These are phyloP conservation scores for Rhizomys pruinosus DNA, from an alignment of 2,113 vertebrate genomes.

Conservation along the genomic window DNA sequence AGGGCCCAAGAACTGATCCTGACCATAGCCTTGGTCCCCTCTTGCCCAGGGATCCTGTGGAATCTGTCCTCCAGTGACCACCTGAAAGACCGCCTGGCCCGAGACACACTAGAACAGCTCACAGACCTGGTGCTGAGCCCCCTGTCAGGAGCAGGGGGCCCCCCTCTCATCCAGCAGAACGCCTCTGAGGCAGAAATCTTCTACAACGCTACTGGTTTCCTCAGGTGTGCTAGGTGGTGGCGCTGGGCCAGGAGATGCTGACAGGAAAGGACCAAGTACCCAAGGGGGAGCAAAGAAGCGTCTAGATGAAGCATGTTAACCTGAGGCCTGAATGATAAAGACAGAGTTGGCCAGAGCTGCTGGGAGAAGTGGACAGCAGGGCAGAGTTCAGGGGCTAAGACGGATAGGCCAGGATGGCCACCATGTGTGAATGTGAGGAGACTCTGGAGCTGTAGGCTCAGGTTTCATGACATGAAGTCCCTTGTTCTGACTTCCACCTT, in stretches of 20 bases:
- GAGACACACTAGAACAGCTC: constrained; percentile 91
- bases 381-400: not conserved
- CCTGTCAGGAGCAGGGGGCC: constrained; percentile 86
- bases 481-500: not conserved
- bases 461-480: not conserved
- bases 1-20: rapidly evolving
- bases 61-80: constrained; percentile 97
- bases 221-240: constrained; percentile 87
- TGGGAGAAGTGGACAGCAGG: not conserved
- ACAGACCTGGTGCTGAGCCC: constrained; percentile 92
- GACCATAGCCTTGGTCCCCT: not conserved
- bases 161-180: constrained; percentile 86
- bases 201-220: constrained; percentile 95
- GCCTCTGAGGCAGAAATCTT: constrained; percentile 94
- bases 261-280: not conserved
- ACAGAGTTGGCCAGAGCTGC: not conserved
- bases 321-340: not conserved
- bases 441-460: not conserved
- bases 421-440: not conserved
- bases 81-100: constrained; percentile 94
- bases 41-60: constrained; percentile 93
- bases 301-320: not conserved
- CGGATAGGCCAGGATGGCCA: too few relatives aligned
- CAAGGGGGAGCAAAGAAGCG: not conserved
- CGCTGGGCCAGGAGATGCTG: not conserved